Percentiles rank a stretch among this genome's conserved stretches.
Conservation (phyloP, 2,888 invertebrate species). For the Bembecia ichneumoniformis region DNA sequence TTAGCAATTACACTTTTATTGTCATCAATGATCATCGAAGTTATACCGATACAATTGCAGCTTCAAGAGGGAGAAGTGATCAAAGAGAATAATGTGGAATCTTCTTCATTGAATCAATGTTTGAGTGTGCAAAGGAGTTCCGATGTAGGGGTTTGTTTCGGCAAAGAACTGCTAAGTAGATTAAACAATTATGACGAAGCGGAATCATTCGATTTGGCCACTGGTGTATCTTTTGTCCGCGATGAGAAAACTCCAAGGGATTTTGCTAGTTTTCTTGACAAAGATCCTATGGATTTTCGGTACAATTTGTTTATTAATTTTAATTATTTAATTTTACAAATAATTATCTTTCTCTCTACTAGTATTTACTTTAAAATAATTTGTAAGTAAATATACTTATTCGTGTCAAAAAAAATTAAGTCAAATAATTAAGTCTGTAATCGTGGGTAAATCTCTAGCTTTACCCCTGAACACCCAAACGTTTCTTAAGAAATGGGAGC, state of each 20-base stretch:
- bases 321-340: not conserved
- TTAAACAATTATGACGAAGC: conserved; percentile 77
- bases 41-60: conserved; percentile 46
- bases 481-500: too few relatives aligned
- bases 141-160: conserved; percentile 76
- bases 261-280: conserved; percentile 77
- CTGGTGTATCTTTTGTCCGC: conserved; percentile 75
- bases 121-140: conserved; percentile 45
- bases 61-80: conserved; percentile 51
- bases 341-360: too few relatives aligned
- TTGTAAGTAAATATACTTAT: too few relatives aligned
- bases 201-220: conserved; percentile 77
- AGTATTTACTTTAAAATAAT: too few relatives aligned
- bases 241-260: conserved; percentile 78
- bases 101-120: conserved; percentile 53
- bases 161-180: conserved; percentile 77
- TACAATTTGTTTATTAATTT: conserved; percentile 28
- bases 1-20: conserved; percentile 18
- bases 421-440: too few relatives aligned
- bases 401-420: too few relatives aligned
- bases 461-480: too few relatives aligned
- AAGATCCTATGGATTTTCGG: conserved; percentile 82
- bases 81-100: conserved; percentile 40
- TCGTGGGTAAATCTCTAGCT: too few relatives aligned
- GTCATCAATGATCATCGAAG: conserved; percentile 29